Conservation (phyloP, 2,888 invertebrate genomes). For the Odontomyia ornata region DNA sequence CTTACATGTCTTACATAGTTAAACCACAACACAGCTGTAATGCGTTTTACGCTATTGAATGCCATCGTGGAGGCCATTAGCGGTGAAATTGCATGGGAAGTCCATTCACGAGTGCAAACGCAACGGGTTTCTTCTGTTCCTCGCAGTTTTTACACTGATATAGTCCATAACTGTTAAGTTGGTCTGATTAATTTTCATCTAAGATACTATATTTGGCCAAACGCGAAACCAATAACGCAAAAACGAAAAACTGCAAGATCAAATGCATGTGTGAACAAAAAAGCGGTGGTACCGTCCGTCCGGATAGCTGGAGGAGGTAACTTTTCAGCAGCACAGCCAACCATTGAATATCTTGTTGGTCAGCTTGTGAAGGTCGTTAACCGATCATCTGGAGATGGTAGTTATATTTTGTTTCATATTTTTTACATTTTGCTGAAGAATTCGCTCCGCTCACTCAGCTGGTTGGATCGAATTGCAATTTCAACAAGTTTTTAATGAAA, state of each 20-base stretch:
- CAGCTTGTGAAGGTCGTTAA: slow-evolving; percentile 23
- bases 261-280: too few relatives aligned
- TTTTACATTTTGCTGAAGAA: background rate
- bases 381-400: slow-evolving; percentile 14
- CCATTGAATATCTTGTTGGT: background rate
- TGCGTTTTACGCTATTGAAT: background rate
- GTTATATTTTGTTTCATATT: background rate
- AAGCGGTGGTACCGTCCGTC: too few relatives aligned
- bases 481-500: slow-evolving; percentile 18
- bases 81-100: slow-evolving; percentile 16
- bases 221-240: background rate
- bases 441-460: background rate
- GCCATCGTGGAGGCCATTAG: background rate
- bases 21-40: background rate
- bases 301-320: background rate
- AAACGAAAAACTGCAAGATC: background rate
- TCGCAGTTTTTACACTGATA: background rate
- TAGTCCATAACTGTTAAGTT: slow-evolving; percentile 19
- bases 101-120: slow-evolving; percentile 7
- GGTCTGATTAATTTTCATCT: slow-evolving; percentile 13
- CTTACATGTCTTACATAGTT: background rate
- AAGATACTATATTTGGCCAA: background rate
- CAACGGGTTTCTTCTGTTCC: background rate
- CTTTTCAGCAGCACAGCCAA: background rate
- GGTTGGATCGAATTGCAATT: background rate